phyloP scores from a whole-genome alignment of 2,888 invertebrate species.

The Automeris io region DNA sequence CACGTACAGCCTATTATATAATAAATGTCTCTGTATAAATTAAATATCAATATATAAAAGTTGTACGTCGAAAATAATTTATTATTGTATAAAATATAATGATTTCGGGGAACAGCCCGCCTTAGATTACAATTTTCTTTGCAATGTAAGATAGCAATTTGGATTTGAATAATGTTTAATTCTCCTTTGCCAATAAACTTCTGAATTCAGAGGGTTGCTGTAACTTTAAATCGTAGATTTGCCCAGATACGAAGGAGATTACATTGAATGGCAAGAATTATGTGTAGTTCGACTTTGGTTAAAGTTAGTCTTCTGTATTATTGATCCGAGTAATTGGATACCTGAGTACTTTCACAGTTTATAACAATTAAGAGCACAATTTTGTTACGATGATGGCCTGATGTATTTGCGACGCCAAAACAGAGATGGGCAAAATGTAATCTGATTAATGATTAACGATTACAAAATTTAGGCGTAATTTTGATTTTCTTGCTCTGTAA shows the following conservation, averaged over 20 bases:
- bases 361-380: too few relatives aligned
- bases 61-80: conserved; percentile 8
- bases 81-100: conserved; percentile 8
- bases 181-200: conserved; percentile 9
- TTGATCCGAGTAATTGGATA: too few relatives aligned
- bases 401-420: too few relatives aligned
- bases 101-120: conserved; percentile 1
- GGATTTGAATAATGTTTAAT: conserved; percentile 10
- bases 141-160: conserved; percentile 11
- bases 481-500: too few relatives aligned
- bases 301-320: too few relatives aligned
- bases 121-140: conserved; percentile 9
- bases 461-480: too few relatives aligned
- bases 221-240: conserved; percentile 4
- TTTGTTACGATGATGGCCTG: too few relatives aligned
- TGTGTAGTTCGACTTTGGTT: neutral
- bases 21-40: neutral
- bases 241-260: neutral
- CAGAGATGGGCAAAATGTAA: too few relatives aligned
- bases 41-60: conserved; percentile 6
- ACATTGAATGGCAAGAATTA: neutral
- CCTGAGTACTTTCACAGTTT: too few relatives aligned
- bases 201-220: conserved; percentile 5
- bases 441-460: too few relatives aligned
- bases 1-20: too few relatives aligned